Percentiles rank a stretch among this genome's conserved stretches.
Conservation (phyloP, 2,113 vertebrate genomes). For the Actinemys pallida region DNA sequence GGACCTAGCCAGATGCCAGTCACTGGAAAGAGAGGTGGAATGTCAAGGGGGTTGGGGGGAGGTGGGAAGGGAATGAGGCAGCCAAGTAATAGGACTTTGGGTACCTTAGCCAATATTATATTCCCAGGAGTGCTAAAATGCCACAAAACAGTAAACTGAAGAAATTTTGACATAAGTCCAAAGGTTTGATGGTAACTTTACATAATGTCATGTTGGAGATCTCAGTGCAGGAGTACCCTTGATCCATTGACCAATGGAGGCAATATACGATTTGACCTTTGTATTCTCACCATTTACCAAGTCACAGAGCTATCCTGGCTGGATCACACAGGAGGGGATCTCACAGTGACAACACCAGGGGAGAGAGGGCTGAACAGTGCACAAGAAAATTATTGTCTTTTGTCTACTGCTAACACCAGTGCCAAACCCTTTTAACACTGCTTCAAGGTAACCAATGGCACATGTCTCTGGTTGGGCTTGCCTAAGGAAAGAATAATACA, state of each 20-base stretch:
- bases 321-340: neutral
- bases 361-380: neutral
- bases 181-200: neutral
- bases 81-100: neutral
- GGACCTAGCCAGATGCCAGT: neutral
- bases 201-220: neutral
- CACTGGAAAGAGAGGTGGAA: neutral
- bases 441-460: neutral
- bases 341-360: neutral
- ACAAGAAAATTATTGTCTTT: neutral
- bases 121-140: neutral
- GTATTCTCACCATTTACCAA: neutral
- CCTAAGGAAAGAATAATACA: neutral
- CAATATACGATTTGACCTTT: neutral
- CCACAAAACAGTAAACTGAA: accelerated
- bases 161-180: neutral
- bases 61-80: neutral
- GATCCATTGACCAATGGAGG: accelerated
- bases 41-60: neutral
- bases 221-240: neutral
- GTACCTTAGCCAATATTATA: neutral
- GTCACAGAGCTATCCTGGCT: neutral
- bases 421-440: neutral
- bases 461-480: neutral
- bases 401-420: neutral